These are phyloP conservation scores for Hylaeus anthracinus DNA, from an alignment of 1,140 invertebrate genomes.

Conservation along the genomic window DNA sequence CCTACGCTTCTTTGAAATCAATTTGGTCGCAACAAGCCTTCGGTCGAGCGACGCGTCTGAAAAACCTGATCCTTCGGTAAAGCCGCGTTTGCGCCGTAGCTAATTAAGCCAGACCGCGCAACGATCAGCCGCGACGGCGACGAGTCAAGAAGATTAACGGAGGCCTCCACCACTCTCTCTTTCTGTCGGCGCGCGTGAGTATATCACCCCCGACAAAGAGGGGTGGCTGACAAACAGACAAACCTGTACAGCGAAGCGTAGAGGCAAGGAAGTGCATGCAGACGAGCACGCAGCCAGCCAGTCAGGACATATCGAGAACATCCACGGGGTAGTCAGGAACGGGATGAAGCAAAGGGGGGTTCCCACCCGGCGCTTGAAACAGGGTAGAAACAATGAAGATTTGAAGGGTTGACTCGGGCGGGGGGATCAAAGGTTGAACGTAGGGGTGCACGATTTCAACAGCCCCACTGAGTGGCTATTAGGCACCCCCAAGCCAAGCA, in stretches of 20 bases:
- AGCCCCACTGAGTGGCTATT: conserved; percentile 78
- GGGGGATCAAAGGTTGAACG: conserved; percentile 77
- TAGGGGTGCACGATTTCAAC: conserved; percentile 74
- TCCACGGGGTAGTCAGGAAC: conserved; percentile 16
- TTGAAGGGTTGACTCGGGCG: conserved; percentile 73
- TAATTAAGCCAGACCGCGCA: conserved; percentile 36
- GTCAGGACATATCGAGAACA: conserved; percentile 54
- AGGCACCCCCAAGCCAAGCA: conserved; percentile 71
- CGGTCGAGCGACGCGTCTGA: neutral
- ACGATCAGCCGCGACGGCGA: conserved; percentile 35
- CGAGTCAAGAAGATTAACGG: conserved; percentile 47
- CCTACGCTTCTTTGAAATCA: no score
- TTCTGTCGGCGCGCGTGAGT: neutral
- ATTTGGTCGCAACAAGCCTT: neutral
- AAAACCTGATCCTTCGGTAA: conserved; percentile 15
- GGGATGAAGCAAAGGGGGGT: neutral
- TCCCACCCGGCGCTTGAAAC: conserved; percentile 47
- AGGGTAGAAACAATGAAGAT: conserved; percentile 73
- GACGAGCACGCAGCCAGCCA: conserved; percentile 22
- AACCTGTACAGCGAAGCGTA: conserved; percentile 12
- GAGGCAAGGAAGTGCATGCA: conserved; percentile 44
- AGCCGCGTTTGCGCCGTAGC: neutral
- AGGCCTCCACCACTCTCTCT: neutral
- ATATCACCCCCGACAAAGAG: conserved; percentile 22
- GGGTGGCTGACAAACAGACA: conserved; percentile 20